Percentiles rank a stretch among this genome's conserved stretches.
Evolutionary conservation across 2,888 invertebrate genomes (phyloP).

Genomic region (Philopedon plagiatum): DNA sequence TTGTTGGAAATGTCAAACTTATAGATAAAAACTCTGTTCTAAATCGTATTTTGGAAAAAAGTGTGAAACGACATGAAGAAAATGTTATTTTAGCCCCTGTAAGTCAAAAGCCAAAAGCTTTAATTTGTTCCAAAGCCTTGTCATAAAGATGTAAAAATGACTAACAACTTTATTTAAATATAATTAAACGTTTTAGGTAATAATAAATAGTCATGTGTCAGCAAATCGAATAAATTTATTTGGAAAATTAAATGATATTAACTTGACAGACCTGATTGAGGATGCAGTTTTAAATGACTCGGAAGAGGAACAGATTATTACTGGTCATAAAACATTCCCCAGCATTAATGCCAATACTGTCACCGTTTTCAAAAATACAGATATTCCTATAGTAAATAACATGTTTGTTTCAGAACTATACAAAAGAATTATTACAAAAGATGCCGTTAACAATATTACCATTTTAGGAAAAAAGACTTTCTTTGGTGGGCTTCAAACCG

Average conservation of each 20-base stretch:
- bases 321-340: constrained; percentile 60
- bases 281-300: constrained; percentile 61
- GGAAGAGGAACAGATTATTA: constrained; percentile 59
- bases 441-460: constrained; percentile 50
- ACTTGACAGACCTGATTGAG: constrained; percentile 60
- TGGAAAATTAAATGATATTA: constrained; percentile 60
- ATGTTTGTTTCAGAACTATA: constrained; percentile 57
- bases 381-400: constrained; percentile 54
- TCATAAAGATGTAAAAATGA: no score
- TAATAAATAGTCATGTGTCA: constrained; percentile 56
- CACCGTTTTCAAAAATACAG: constrained; percentile 51
- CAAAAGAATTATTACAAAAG: constrained; percentile 57
- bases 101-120: constrained; percentile 37
- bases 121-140: no score
- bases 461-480: constrained; percentile 63
- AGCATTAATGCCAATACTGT: constrained; percentile 49
- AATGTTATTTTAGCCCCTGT: constrained; percentile 59
- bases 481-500: constrained; percentile 61
- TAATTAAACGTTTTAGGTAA: constrained; percentile 58
- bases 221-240: constrained; percentile 55
- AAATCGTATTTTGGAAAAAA: constrained; percentile 57
- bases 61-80: constrained; percentile 55
- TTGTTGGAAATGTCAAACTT: constrained; percentile 57
- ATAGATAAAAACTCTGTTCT: constrained; percentile 56
- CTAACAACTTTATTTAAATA: no score